phyloP scores from a whole-genome alignment of 2,113 vertebrate species.

The Cyprinodon tularosa region DNA sequence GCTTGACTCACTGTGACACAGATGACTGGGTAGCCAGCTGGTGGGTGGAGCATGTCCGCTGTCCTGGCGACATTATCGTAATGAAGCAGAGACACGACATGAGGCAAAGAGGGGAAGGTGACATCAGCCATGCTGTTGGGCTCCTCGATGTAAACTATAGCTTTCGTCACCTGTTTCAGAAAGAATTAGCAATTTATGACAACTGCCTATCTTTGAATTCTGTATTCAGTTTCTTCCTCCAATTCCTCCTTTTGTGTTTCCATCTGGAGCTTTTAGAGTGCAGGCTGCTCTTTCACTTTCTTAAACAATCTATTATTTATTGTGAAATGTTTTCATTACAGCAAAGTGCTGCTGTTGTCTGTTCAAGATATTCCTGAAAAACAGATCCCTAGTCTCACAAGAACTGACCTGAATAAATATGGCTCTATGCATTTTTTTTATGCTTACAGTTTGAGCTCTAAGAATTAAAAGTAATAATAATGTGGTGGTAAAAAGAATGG shows the following conservation, averaged over 20 bases:
- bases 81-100: slow-evolving; percentile 87
- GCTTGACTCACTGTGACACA: slow-evolving; percentile 89
- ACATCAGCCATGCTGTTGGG: slow-evolving; percentile 91
- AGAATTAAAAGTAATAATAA: slow-evolving; percentile 11
- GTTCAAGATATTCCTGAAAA: slow-evolving; percentile 22
- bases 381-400: slow-evolving; percentile 39
- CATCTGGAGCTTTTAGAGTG: not conserved
- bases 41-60: slow-evolving; percentile 75
- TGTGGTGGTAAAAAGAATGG: not conserved
- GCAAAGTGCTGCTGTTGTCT: slow-evolving; percentile 44
- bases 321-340: slow-evolving; percentile 44
- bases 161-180: slow-evolving; percentile 84
- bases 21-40: slow-evolving; percentile 91
- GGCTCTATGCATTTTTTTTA: slow-evolving; percentile 34
- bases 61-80: slow-evolving; percentile 83
- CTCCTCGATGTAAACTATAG: slow-evolving; percentile 94
- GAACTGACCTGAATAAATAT: slow-evolving; percentile 48
- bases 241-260: slow-evolving; percentile 8
- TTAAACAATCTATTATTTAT: slow-evolving; percentile 37
- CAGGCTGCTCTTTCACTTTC: not conserved
- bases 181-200: slow-evolving; percentile 6
- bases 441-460: slow-evolving; percentile 12
- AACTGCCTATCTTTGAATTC: not conserved
- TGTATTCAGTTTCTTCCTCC: slow-evolving; percentile 5
- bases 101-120: slow-evolving; percentile 92